These are phyloP conservation scores for Anarsia innoxiella DNA, from an alignment of 2,888 invertebrate species.

Conservation along the genomic window DNA sequence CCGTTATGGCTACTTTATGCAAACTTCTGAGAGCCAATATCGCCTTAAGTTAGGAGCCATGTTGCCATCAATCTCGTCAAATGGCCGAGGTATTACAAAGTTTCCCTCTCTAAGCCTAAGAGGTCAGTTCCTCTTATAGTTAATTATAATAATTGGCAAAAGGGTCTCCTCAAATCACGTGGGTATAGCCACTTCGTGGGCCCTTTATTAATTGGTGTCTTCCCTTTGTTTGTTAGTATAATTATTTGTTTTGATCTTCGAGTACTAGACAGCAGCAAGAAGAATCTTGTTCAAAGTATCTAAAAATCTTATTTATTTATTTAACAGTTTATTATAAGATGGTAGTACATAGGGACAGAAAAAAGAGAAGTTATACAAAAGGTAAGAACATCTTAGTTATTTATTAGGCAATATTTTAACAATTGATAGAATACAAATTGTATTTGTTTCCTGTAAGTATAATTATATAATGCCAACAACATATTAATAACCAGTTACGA, in stretches of 20 bases:
- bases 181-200: slow-evolving; percentile 38
- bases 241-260: no score
- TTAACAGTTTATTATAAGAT: no score
- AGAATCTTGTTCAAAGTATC: no score
- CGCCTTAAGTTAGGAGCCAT: slow-evolving; percentile 63
- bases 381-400: no score
- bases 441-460: no score
- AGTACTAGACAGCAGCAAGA: no score
- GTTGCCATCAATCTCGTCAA: slow-evolving; percentile 66
- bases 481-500: slow-evolving; percentile 16
- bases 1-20: slow-evolving; percentile 24
- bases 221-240: background rate
- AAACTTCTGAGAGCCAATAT: slow-evolving; percentile 46
- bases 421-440: no score
- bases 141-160: slow-evolving; percentile 70
- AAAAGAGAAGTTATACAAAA: no score
- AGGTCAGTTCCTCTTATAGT: slow-evolving; percentile 71
- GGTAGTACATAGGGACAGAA: no score
- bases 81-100: slow-evolving; percentile 59
- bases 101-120: slow-evolving; percentile 53
- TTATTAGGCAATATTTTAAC: no score
- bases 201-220: slow-evolving; percentile 5
- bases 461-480: no score
- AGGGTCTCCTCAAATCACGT: slow-evolving; percentile 45
- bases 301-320: no score